These are phyloP conservation scores for Ploceus nigricollis DNA, from an alignment of 2,113 vertebrate species.

Conservation along the genomic window DNA sequence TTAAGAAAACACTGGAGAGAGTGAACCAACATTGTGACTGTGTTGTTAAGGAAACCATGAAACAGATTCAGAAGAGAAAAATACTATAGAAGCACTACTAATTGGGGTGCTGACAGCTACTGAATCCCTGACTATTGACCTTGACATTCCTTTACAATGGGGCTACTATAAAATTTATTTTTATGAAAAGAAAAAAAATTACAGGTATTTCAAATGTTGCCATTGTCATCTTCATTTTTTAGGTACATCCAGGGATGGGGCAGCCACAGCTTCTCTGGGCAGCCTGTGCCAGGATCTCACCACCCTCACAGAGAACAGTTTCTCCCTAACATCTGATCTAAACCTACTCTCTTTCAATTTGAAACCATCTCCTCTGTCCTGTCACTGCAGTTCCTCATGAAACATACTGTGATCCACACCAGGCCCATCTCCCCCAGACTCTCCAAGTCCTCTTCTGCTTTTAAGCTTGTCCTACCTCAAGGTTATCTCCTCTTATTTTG, in stretches of 20 bases:
- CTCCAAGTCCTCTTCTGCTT: not conserved
- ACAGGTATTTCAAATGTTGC: not conserved
- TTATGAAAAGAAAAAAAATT: fast-evolving
- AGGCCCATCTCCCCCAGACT: not conserved
- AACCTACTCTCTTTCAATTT: not conserved
- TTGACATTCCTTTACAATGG: not conserved
- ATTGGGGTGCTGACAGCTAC: not conserved
- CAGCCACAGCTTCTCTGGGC: not conserved
- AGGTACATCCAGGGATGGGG: not conserved
- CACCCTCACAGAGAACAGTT: not conserved
- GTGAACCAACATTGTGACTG: not conserved
- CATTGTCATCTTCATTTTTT: not conserved
- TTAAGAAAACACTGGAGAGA: not conserved
- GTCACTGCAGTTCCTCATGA: not conserved
- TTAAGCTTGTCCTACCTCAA: not conserved
- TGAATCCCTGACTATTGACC: not conserved
- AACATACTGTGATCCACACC: not conserved
- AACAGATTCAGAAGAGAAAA: not conserved
- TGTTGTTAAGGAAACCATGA: not conserved
- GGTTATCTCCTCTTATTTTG: not conserved
- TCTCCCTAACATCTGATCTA: not conserved
- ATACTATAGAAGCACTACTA: not conserved
- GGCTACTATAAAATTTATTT: not conserved
- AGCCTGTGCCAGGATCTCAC: not conserved
- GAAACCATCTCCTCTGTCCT: not conserved